Evolutionary conservation across 2,888 invertebrate genomes (phyloP).

Genomic region (Hydriomena furcata): DNA sequence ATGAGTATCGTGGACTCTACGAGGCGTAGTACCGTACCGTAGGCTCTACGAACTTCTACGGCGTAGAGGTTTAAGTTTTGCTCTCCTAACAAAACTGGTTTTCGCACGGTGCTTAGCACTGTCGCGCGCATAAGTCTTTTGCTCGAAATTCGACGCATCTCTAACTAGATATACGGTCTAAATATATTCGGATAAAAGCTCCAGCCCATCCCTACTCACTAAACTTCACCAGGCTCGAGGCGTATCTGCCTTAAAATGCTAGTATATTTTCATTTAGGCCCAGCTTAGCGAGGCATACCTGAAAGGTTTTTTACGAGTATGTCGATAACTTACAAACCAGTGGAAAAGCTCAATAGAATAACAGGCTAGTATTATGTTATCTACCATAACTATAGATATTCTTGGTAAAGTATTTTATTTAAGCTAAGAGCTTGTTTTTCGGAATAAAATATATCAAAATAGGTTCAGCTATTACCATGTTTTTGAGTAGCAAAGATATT

Average conservation of each 20-base stretch:
- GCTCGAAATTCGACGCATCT: no score
- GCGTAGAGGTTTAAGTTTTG: no score
- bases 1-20: slow-evolving; percentile 1
- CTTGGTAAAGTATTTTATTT: no score
- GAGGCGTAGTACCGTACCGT: slow-evolving; percentile 3
- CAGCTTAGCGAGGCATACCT: slow-evolving; percentile 38
- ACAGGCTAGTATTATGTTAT: background rate
- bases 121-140: no score
- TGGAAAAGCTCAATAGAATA: slow-evolving; percentile 6
- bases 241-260: slow-evolving; percentile 34
- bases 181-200: background rate
- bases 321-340: slow-evolving; percentile 46
- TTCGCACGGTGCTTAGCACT: no score
- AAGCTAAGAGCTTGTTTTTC: no score
- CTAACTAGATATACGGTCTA: no score
- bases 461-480: no score
- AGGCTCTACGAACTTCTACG: slow-evolving; percentile 2
- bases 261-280: slow-evolving; percentile 38
- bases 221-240: slow-evolving; percentile 16
- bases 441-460: no score
- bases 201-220: slow-evolving; percentile 10
- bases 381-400: no score
- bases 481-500: no score
- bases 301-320: slow-evolving; percentile 48
- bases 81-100: no score